phyloP scores from a whole-genome alignment of 2,797 vertebrate genomes.

The Austrolebias charrua region DNA sequence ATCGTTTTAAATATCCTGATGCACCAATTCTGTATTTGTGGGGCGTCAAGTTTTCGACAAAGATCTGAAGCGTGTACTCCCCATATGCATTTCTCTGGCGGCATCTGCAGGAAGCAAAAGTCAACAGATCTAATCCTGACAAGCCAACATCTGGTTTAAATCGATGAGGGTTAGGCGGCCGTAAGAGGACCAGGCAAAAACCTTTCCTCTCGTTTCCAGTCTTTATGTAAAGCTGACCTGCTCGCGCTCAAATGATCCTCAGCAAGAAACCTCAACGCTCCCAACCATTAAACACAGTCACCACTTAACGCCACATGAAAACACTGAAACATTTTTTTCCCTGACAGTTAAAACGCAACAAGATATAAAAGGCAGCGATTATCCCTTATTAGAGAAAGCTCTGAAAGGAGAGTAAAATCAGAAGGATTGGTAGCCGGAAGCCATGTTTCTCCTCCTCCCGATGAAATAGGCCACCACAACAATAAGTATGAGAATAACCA shows the following conservation, averaged over 20 bases:
- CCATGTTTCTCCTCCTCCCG: conserved; percentile 81
- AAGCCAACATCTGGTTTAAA: no score
- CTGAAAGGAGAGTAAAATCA: conserved; percentile 49
- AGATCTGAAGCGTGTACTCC: no score
- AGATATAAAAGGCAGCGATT: conserved; percentile 25
- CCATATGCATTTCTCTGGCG: no score
- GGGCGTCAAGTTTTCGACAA: no score
- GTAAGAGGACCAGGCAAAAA: no score
- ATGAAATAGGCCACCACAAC: conserved; percentile 88
- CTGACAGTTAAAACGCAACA: conserved; percentile 29
- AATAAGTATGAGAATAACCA: conserved; percentile 85
- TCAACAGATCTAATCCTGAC: no score
- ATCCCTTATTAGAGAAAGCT: background rate
- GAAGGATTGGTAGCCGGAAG: conserved; percentile 84
- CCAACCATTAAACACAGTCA: conserved; percentile 12
- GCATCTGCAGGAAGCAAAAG: no score
- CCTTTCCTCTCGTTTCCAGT: background rate
- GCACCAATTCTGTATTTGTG: no score
- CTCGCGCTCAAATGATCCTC: background rate
- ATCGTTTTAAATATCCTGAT: no score
- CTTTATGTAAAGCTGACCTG: conserved; percentile 15
- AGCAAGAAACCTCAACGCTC: background rate
- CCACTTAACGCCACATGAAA: conserved; percentile 32
- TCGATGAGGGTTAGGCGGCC: no score
- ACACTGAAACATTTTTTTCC: conserved; percentile 17